A percentile compares a stretch with the other conserved stretches of the same genome.
Evolutionary conservation across 1,140 invertebrate species (phyloP).

Genomic region (Chironomus striatipennis): DNA sequence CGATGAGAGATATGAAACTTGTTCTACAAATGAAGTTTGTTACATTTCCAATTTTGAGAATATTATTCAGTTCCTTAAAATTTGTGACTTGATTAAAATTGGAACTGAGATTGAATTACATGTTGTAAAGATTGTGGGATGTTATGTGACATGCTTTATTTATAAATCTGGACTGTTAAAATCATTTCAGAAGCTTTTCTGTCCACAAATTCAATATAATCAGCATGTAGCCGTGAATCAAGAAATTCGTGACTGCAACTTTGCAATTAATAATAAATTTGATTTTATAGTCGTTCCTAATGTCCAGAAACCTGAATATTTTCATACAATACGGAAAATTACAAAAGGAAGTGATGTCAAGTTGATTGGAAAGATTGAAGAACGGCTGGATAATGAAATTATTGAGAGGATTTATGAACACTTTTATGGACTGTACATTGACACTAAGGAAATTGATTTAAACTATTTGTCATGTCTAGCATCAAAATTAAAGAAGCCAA

Average conservation of each 20-base stretch:
- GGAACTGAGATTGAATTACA: background rate
- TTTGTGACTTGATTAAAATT: constrained; percentile 41
- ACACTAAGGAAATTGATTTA: background rate
- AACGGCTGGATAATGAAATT: constrained; percentile 29
- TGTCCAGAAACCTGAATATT: background rate
- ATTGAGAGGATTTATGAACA: constrained; percentile 29
- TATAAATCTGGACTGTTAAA: background rate
- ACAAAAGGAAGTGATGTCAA: background rate
- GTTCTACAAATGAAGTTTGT: constrained; percentile 32
- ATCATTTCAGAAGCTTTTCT: background rate
- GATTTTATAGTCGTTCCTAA: background rate
- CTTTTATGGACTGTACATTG: background rate
- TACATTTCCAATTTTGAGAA: constrained; percentile 33
- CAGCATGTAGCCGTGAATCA: background rate
- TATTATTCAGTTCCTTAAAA: constrained; percentile 36
- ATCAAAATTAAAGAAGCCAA: too few species aligned
- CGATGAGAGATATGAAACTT: constrained; percentile 31
- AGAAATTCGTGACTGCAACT: background rate
- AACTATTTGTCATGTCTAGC: too few species aligned
- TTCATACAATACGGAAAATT: background rate
- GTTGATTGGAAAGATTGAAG: background rate
- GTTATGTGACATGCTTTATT: constrained; percentile 30
- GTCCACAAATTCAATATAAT: background rate
- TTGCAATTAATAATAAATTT: constrained; percentile 11
- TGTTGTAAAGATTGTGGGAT: constrained; percentile 33